These are phyloP conservation scores for Sinhomidia bicolor DNA, from an alignment of 2,888 invertebrate genomes.

Conservation along the genomic window DNA sequence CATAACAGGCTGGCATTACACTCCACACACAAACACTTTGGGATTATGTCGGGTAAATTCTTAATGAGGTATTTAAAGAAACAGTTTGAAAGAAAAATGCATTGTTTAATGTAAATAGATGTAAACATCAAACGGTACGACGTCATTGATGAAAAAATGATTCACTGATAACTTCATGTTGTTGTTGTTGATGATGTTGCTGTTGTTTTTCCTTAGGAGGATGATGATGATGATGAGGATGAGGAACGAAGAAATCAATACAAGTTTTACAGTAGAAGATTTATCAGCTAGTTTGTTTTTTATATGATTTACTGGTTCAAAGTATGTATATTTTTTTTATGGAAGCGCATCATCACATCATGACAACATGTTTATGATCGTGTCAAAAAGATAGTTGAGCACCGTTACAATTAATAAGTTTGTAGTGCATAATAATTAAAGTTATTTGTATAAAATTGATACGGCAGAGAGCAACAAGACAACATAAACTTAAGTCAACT, in stretches of 20 bases:
- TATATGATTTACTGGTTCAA: background rate
- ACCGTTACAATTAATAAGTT: constrained; percentile 38
- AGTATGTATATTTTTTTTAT: background rate
- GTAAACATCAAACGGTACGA: no score
- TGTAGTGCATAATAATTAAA: constrained; percentile 1
- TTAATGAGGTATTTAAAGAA: no score
- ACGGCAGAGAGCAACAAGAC: background rate
- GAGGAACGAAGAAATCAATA: no score
- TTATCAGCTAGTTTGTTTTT: no score
- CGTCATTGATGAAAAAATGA: no score
- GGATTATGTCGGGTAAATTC: background rate
- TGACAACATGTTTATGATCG: background rate
- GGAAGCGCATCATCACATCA: background rate
- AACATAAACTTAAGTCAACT: background rate
- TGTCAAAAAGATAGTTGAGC: constrained; percentile 30
- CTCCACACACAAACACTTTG: background rate
- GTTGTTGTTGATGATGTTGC: no score
- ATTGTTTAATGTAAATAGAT: no score
- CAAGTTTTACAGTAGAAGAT: no score
- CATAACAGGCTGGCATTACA: background rate
- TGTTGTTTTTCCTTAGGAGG: no score
- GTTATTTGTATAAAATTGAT: background rate
- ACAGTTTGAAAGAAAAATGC: no score
- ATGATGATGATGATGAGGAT: no score
- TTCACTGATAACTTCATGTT: no score